These are phyloP conservation scores for Sebastes miniatus DNA, from an alignment of 2,797 vertebrate genomes.

Conservation along the genomic window DNA sequence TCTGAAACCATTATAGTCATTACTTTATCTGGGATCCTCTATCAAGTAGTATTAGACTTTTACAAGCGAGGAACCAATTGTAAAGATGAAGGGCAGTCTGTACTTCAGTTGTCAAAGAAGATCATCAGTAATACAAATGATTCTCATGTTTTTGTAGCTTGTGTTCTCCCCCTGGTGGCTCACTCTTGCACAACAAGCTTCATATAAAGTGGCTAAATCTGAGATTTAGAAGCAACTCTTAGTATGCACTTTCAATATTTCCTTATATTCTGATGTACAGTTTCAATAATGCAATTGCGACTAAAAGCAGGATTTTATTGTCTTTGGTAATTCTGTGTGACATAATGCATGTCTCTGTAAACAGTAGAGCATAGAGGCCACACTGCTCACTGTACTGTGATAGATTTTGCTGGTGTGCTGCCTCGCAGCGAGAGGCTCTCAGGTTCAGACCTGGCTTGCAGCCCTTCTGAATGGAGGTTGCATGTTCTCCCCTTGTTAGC, in stretches of 20 bases:
- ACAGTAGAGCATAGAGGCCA: not conserved
- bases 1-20: not conserved
- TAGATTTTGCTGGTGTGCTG: fast-evolving
- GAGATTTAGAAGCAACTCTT: not conserved
- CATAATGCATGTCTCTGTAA: not conserved
- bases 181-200: not conserved
- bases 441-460: no score
- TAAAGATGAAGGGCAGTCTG: constrained; percentile 11
- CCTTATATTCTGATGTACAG: not conserved
- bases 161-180: constrained; percentile 60
- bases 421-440: no score
- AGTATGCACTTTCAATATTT: not conserved
- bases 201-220: not conserved
- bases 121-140: constrained; percentile 6
- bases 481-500: no score
- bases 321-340: not conserved
- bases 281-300: not conserved
- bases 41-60: constrained; percentile 8
- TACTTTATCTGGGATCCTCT: not conserved
- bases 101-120: constrained; percentile 17
- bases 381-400: not conserved
- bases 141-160: constrained; percentile 29
- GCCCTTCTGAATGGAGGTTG: no score
- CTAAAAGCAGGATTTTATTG: not conserved
- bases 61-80: not conserved